Evolutionary conservation across 1,140 invertebrate species (phyloP).

Genomic region (Drosophila pallidifrons): DNA sequence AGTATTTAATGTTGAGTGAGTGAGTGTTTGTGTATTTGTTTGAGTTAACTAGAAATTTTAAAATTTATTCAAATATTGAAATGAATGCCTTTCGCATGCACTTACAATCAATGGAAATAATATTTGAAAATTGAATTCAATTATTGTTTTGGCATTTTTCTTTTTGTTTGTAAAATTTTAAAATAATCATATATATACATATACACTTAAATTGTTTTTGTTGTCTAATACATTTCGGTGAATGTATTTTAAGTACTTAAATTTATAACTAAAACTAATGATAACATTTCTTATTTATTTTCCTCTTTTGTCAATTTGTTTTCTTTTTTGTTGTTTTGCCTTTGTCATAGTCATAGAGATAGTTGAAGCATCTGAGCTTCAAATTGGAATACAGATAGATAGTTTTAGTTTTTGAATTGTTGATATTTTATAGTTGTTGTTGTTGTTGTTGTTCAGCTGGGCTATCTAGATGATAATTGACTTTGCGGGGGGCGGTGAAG

Average conservation of each 20-base stretch:
- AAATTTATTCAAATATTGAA: constrained; percentile 5
- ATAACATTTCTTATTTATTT: constrained; percentile 67
- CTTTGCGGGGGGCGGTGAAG: constrained; percentile 53
- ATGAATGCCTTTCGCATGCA: constrained; percentile 1
- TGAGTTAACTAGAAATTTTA: constrained; percentile 12
- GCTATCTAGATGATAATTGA: constrained; percentile 71
- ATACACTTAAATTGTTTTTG: constrained; percentile 64
- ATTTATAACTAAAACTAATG: constrained; percentile 79
- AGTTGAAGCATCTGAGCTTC: constrained; percentile 70
- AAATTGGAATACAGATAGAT: constrained; percentile 26
- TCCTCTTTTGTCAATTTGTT: too few relatives aligned
- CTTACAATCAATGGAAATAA: constrained; percentile 2
- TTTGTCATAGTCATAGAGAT: constrained; percentile 49
- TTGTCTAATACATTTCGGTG: constrained; percentile 46
- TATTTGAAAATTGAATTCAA: constrained; percentile 37
- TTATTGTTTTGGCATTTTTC: constrained; percentile 48
- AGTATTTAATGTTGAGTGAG: neutral
- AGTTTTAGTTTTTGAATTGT: constrained; percentile 16
- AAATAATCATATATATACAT: constrained; percentile 52
- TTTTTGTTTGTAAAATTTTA: constrained; percentile 26
- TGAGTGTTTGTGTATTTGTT: constrained; percentile 25
- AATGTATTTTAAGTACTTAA: constrained; percentile 63
- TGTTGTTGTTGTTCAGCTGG: constrained; percentile 24
- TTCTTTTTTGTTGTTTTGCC: neutral
- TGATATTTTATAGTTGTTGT: constrained; percentile 17